These are phyloP conservation scores for Callosobruchus maculatus DNA, from an alignment of 2,888 invertebrate species.

Conservation along the genomic window DNA sequence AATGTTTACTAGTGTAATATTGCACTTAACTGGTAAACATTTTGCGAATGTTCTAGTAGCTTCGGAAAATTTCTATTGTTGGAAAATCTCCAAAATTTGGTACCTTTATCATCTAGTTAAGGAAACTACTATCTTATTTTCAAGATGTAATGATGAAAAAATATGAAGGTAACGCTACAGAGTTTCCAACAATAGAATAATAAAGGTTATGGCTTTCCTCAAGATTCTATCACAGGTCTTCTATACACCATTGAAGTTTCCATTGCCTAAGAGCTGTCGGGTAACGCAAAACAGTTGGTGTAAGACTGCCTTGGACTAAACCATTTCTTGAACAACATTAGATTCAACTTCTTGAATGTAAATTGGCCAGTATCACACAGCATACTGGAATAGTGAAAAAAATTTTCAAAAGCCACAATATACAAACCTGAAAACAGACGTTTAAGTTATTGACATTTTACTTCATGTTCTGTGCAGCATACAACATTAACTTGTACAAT, in stretches of 20 bases:
- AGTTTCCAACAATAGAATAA: background rate
- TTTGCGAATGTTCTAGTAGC: background rate
- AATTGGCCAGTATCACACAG: too few species aligned
- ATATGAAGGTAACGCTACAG: conserved; percentile 7
- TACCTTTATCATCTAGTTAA: background rate
- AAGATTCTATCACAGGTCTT: conserved; percentile 27
- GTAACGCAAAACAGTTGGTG: background rate
- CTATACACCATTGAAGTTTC: conserved; percentile 6
- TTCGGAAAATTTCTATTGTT: conserved; percentile 3
- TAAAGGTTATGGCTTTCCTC: conserved; percentile 9
- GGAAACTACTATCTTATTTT: background rate
- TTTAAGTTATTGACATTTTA: too few species aligned
- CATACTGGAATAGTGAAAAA: too few species aligned
- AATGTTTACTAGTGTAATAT: background rate
- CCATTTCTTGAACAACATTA: too few species aligned
- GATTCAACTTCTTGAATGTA: too few species aligned
- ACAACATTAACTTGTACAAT: too few species aligned
- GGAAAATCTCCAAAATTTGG: background rate
- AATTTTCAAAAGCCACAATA: too few species aligned
- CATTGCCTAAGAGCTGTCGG: background rate
- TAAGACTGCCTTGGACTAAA: too few species aligned
- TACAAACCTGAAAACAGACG: too few species aligned
- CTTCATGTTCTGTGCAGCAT: too few species aligned
- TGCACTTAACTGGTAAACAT: background rate
- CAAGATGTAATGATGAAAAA: background rate